Evolutionary conservation across 1,140 invertebrate species (phyloP).

Genomic region (Drosophila biarmipes): DNA sequence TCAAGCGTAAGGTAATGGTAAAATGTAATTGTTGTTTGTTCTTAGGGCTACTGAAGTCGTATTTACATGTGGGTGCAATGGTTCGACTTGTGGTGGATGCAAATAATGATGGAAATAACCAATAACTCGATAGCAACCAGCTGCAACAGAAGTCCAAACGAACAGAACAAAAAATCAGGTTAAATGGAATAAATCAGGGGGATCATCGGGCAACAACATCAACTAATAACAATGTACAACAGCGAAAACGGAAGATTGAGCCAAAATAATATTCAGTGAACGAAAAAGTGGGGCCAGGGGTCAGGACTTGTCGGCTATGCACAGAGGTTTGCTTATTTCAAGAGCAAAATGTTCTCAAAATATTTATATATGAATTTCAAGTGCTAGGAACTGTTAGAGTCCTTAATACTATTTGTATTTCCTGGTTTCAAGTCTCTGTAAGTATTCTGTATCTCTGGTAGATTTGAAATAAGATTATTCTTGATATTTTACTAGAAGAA

Average conservation of each 20-base stretch:
- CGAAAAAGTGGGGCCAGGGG: neutral
- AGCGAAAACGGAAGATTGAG: slow-evolving; percentile 24
- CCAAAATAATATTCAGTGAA: slow-evolving; percentile 18
- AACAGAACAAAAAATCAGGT: slow-evolving; percentile 20
- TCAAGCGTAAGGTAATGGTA: neutral
- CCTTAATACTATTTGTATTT: no score
- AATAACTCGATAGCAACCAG: slow-evolving; percentile 32
- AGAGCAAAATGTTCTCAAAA: no score
- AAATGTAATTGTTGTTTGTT: slow-evolving; percentile 1
- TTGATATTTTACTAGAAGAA: no score
- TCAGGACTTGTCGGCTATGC: slow-evolving; percentile 5
- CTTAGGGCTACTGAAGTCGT: slow-evolving; percentile 3
- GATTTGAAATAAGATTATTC: no score
- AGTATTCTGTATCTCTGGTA: no score
- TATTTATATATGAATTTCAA: no score
- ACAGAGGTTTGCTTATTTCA: neutral
- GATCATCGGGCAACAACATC: neutral
- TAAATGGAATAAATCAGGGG: slow-evolving; percentile 25
- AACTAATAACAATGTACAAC: neutral
- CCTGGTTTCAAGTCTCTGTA: no score
- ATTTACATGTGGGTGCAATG: slow-evolving; percentile 27
- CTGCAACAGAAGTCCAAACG: slow-evolving; percentile 35
- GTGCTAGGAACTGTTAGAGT: no score
- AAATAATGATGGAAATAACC: slow-evolving; percentile 38
- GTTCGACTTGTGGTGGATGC: slow-evolving; percentile 26